Evolutionary conservation across 2,888 invertebrate genomes (phyloP).

Genomic region (Brachypterus glaber): DNA sequence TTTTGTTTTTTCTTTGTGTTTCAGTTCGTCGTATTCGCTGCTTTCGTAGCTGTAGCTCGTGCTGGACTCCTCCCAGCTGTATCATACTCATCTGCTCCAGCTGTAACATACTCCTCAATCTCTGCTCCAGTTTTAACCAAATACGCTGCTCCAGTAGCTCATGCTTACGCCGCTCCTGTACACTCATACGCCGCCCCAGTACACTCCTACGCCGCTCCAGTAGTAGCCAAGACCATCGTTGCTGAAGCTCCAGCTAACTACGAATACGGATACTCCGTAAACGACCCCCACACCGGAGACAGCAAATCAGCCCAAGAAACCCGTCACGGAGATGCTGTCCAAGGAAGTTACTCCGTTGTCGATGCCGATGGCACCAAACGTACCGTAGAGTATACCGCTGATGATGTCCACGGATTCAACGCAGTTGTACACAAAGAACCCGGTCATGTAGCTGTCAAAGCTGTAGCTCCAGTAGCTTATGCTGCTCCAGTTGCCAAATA

Average conservation of each 20-base stretch:
- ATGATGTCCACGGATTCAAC: constrained; percentile 45
- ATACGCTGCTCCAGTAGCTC: constrained; percentile 8
- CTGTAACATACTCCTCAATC: constrained; percentile 9
- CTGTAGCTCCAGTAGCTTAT: constrained; percentile 37
- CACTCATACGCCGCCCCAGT: constrained; percentile 11
- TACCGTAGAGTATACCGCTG: constrained; percentile 44
- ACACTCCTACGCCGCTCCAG: constrained; percentile 34
- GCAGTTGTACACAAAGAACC: constrained; percentile 45
- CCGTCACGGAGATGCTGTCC: constrained; percentile 44
- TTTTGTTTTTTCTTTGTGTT: constrained; percentile 14
- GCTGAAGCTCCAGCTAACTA: constrained; percentile 24
- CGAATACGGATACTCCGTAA: constrained; percentile 27
- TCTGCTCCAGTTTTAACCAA: constrained; percentile 3
- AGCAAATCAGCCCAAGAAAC: constrained; percentile 52
- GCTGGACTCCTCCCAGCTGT: constrained; percentile 22
- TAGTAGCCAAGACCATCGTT: constrained; percentile 44
- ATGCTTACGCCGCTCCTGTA: constrained; percentile 4
- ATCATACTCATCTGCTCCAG: constrained; percentile 13
- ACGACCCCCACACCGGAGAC: constrained; percentile 40
- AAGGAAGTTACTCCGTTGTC: constrained; percentile 45
- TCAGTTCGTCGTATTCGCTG: constrained; percentile 28
- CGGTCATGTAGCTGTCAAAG: constrained; percentile 32
- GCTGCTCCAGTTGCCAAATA: constrained; percentile 20
- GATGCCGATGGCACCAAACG: constrained; percentile 45
- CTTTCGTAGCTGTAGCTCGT: constrained; percentile 26